Evolutionary conservation across 1,140 invertebrate genomes (phyloP).

Genomic region (Drosophila sp.): DNA sequence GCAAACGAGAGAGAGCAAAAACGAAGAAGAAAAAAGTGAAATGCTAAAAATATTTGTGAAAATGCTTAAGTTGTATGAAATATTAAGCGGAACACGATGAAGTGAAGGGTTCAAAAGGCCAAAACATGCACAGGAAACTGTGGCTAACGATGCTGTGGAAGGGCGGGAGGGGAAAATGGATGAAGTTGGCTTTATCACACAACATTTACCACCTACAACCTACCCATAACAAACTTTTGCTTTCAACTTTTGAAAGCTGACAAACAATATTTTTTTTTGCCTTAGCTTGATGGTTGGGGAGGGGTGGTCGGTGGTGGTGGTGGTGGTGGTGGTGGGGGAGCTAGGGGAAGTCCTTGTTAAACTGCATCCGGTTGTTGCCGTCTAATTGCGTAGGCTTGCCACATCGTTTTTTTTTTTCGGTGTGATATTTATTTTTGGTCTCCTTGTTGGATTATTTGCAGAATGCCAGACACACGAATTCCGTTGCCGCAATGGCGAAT

Average conservation of each 20-base stretch:
- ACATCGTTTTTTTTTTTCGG: slow-evolving; percentile 2
- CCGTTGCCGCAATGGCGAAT: slow-evolving; percentile 87
- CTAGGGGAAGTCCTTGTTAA: slow-evolving; percentile 69
- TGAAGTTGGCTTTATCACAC: slow-evolving; percentile 13
- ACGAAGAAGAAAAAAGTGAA: neutral
- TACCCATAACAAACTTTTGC: slow-evolving; percentile 75
- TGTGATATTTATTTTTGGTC: slow-evolving; percentile 40
- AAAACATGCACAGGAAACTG: slow-evolving; percentile 76
- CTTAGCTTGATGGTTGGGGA: neutral
- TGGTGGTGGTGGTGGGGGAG: neutral
- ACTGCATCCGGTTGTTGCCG: slow-evolving; percentile 76
- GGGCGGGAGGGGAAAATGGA: neutral
- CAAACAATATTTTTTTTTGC: slow-evolving; percentile 16
- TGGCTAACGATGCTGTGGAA: slow-evolving; percentile 68
- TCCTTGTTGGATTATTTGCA: slow-evolving; percentile 79
- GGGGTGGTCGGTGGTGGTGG: neutral
- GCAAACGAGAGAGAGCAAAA: slow-evolving; percentile 48
- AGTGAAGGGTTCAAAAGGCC: slow-evolving; percentile 65
- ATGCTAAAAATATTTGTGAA: slow-evolving; percentile 73
- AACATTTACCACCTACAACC: slow-evolving; percentile 54
- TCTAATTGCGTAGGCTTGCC: slow-evolving; percentile 58
- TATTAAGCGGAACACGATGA: slow-evolving; percentile 48
- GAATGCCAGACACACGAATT: slow-evolving; percentile 87
- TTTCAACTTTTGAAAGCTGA: slow-evolving; percentile 61
- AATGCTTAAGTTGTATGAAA: slow-evolving; percentile 73